A percentile compares a stretch with the other conserved stretches of the same genome.
These are phyloP conservation scores for Drosophila recens DNA, from an alignment of 2,888 invertebrate genomes.

Conservation along the genomic window DNA sequence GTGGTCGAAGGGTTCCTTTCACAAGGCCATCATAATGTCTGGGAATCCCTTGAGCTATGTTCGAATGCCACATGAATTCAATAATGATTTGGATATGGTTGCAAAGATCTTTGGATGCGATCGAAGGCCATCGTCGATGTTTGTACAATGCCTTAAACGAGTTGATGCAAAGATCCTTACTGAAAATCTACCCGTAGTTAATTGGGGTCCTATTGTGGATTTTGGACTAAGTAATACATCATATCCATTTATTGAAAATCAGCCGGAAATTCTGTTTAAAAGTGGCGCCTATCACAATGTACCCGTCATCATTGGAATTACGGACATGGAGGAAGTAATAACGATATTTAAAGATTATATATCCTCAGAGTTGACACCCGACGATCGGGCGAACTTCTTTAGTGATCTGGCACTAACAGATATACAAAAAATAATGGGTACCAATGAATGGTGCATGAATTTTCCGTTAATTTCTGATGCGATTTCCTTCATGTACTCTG, in stretches of 20 bases:
- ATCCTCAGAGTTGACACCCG: slow-evolving; percentile 87
- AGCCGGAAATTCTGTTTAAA: slow-evolving; percentile 88
- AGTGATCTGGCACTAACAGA: slow-evolving; percentile 88
- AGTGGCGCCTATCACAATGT: slow-evolving; percentile 89
- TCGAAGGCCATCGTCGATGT: slow-evolving; percentile 88
- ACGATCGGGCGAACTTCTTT: slow-evolving; percentile 87
- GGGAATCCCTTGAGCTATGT: slow-evolving; percentile 90
- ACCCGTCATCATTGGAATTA: slow-evolving; percentile 91
- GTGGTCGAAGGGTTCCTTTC: slow-evolving; percentile 88
- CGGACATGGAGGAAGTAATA: slow-evolving; percentile 92
- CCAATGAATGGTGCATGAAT: slow-evolving; percentile 87
- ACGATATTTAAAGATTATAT: slow-evolving; percentile 87
- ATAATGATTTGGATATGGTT: slow-evolving; percentile 88
- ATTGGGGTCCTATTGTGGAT: slow-evolving; percentile 93
- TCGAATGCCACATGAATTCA: slow-evolving; percentile 88
- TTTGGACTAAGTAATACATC: slow-evolving; percentile 89
- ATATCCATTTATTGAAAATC: slow-evolving; percentile 89
- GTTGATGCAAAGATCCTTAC: slow-evolving; percentile 88
- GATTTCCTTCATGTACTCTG: slow-evolving; percentile 90
- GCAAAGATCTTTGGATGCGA: slow-evolving; percentile 89
- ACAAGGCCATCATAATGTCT: slow-evolving; percentile 93
- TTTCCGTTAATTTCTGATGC: slow-evolving; percentile 90
- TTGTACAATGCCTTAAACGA: slow-evolving; percentile 90
- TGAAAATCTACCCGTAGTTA: slow-evolving; percentile 87
- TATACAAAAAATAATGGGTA: slow-evolving; percentile 86